These are phyloP conservation scores for Philereme transversata DNA, from an alignment of 2,888 invertebrate species.

Conservation along the genomic window DNA sequence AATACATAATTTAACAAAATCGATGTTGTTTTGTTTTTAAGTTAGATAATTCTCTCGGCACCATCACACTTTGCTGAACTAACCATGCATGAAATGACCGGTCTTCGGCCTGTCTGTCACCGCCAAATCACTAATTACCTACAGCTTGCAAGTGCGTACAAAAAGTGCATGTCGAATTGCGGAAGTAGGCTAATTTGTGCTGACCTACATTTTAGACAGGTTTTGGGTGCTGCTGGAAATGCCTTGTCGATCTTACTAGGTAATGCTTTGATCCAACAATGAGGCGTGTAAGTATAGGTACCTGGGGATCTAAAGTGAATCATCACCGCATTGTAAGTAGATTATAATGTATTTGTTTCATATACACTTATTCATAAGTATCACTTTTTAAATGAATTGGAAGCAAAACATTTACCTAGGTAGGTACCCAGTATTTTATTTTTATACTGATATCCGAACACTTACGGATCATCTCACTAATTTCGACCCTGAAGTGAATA, in stretches of 20 bases:
- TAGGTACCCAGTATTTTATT: too few species aligned
- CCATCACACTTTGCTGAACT: constrained; percentile 57
- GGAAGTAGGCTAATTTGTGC: constrained; percentile 33
- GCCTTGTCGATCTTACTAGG: neutral
- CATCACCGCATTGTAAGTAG: too few species aligned
- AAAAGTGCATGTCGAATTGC: constrained; percentile 40
- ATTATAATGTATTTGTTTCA: too few species aligned
- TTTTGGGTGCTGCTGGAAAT: neutral
- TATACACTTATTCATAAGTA: too few species aligned
- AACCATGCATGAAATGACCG: constrained; percentile 62
- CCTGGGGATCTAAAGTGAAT: too few species aligned
- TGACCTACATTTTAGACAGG: constrained; percentile 12
- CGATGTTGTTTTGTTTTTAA: constrained; percentile 67
- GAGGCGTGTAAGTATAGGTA: too few species aligned
- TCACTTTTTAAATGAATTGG: too few species aligned
- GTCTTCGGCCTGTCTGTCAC: constrained; percentile 40
- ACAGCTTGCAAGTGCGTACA: constrained; percentile 30
- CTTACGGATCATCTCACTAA: too few species aligned
- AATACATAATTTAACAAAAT: constrained; percentile 62
- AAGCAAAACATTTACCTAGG: too few species aligned
- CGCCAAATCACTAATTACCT: constrained; percentile 27
- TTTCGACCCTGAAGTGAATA: too few species aligned
- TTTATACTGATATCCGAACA: too few species aligned
- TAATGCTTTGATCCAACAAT: neutral
- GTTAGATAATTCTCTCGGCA: constrained; percentile 69